Conservation (phyloP, 1,140 invertebrate species). For the Ostrea edulis region DNA sequence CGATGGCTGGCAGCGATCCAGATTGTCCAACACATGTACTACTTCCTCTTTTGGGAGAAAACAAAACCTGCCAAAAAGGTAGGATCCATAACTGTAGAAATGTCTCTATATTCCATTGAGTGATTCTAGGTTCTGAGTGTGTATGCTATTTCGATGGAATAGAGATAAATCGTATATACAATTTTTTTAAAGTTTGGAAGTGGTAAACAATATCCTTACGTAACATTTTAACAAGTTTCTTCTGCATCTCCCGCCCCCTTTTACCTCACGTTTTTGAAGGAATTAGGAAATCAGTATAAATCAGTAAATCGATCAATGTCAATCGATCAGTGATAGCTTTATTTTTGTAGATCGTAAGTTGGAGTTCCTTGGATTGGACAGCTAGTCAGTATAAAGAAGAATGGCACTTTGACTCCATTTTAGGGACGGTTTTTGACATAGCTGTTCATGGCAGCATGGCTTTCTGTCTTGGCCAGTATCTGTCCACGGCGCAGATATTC, state of each 20-base stretch:
- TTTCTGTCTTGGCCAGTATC: conserved; percentile 60
- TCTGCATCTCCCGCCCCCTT: not conserved
- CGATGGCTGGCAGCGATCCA: conserved; percentile 69
- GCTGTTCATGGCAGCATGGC: conserved; percentile 66
- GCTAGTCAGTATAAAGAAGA: conserved; percentile 56
- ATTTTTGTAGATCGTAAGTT: conserved; percentile 70
- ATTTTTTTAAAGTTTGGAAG: no score
- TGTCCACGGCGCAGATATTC: conserved; percentile 62
- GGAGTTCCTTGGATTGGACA: conserved; percentile 74
- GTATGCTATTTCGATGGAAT: no score
- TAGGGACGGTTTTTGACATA: conserved; percentile 72
- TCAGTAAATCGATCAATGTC: not conserved
- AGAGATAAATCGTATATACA: no score
- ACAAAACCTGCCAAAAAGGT: conserved; percentile 68
- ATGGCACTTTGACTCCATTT: conserved; percentile 65
- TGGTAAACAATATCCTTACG: not conserved
- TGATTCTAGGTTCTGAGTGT: no score
- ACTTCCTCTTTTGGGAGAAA: conserved; percentile 71
- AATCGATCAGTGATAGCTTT: not conserved
- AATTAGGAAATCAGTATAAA: not conserved
- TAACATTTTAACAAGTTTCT: not conserved
- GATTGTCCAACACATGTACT: conserved; percentile 70
- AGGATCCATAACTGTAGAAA: not conserved
- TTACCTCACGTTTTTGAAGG: not conserved
- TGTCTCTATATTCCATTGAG: no score